phyloP scores from a whole-genome alignment of 2,797 vertebrate species.

The Ctenochaetus hawaiiensis region DNA sequence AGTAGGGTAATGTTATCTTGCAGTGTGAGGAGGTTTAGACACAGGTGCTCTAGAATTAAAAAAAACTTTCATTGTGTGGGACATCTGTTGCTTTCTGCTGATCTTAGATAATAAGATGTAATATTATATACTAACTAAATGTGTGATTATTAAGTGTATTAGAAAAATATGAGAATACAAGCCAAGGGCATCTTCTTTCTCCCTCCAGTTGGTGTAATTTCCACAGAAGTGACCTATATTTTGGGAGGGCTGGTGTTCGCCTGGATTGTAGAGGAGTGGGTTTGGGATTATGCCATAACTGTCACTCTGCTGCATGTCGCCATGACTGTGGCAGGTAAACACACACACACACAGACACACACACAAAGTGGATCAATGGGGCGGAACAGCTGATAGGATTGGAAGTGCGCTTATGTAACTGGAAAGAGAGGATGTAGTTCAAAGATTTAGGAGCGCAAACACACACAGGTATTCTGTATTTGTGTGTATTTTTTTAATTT shows the following conservation, averaged over 20 bases:
- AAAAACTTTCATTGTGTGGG: background rate
- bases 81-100: background rate
- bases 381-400: slow-evolving; percentile 65
- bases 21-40: too few species aligned
- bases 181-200: slow-evolving; percentile 14
- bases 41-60: too few species aligned
- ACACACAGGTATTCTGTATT: background rate
- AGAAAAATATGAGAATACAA: background rate
- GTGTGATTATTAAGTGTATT: background rate
- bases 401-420: slow-evolving; percentile 57
- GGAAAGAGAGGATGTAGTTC: slow-evolving; percentile 14
- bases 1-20: too few species aligned
- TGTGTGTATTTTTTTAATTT: background rate
- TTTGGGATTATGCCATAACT: slow-evolving; percentile 93
- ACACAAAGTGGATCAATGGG: slow-evolving; percentile 62
- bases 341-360: slow-evolving; percentile 17
- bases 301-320: slow-evolving; percentile 90
- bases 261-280: slow-evolving; percentile 92
- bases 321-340: slow-evolving; percentile 87
- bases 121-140: background rate
- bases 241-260: slow-evolving; percentile 89
- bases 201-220: slow-evolving; percentile 88
- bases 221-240: slow-evolving; percentile 89
- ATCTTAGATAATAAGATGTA: background rate
- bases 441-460: slow-evolving; percentile 3